A percentile compares a stretch with the other conserved stretches of the same genome.
phyloP scores from a whole-genome alignment of 2,888 invertebrate species.

The Cylindroiulus punctatus region DNA sequence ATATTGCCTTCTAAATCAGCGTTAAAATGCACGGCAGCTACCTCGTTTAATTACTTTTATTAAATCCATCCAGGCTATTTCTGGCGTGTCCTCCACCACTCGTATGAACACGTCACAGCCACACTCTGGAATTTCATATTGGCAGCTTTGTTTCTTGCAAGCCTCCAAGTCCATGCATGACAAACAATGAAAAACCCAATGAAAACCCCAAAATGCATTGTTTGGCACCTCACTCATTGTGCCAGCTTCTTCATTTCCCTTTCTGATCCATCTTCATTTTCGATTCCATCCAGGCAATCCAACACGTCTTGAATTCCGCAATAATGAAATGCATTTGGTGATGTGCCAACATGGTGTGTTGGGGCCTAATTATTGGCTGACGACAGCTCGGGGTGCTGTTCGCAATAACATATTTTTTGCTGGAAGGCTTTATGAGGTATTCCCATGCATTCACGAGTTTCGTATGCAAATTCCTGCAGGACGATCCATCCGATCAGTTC shows the following conservation, averaged over 20 bases:
- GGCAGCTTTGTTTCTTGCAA: background rate
- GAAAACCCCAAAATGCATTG: background rate
- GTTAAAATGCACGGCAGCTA: background rate
- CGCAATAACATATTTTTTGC: background rate
- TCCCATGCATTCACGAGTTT: too few relatives aligned
- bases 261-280: constrained; percentile 45
- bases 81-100: background rate
- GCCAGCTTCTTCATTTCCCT: background rate
- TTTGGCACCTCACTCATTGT: constrained; percentile 38
- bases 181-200: background rate
- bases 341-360: constrained; percentile 14
- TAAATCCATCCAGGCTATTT: constrained; percentile 18
- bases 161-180: background rate
- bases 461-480: background rate
- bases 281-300: constrained; percentile 36
- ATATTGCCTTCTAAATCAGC: background rate
- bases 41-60: constrained; percentile 39
- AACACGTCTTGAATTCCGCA: constrained; percentile 31
- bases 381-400: background rate
- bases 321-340: constrained; percentile 43
- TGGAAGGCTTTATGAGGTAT: too few relatives aligned
- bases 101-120: background rate
- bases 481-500: background rate
- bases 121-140: constrained; percentile 11
- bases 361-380: constrained; percentile 23